Conservation (phyloP, 1,140 invertebrate species). For the Steinernema feltiae region DNA sequence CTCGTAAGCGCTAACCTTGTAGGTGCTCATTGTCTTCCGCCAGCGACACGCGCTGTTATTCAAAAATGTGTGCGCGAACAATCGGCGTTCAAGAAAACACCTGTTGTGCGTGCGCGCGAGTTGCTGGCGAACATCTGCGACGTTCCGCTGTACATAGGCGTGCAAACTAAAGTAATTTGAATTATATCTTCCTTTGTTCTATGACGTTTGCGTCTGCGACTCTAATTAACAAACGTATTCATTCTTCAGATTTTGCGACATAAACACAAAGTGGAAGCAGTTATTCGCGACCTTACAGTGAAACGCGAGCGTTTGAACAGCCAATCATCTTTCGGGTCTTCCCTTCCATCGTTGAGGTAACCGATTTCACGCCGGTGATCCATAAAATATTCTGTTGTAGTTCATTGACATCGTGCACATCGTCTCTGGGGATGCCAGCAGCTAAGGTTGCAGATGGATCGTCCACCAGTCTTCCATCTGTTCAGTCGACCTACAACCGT, state of each 20-base stretch:
- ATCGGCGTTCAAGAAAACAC: background rate
- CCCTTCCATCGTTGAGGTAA: constrained; percentile 15
- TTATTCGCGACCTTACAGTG: background rate
- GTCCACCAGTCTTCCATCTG: constrained; percentile 54
- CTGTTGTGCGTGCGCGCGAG: background rate
- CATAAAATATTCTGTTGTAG: constrained; percentile 56
- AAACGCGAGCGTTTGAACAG: constrained; percentile 17
- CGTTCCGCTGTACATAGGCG: background rate
- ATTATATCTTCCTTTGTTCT: background rate
- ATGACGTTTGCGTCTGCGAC: background rate
- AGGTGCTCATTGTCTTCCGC: background rate
- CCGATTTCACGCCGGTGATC: constrained; percentile 57
- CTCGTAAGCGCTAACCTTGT: background rate
- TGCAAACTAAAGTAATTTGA: background rate
- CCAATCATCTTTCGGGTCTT: constrained; percentile 24
- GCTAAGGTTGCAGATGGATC: constrained; percentile 35
- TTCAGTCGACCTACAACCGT: constrained; percentile 55
- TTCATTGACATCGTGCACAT: constrained; percentile 63
- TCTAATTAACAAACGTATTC: background rate
- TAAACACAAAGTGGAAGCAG: background rate
- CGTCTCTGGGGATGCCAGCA: constrained; percentile 61
- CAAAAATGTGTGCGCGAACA: background rate
- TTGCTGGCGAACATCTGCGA: background rate
- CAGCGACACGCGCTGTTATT: background rate
- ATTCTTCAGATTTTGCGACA: background rate